Evolutionary conservation across 1,140 invertebrate genomes (phyloP), one percentile per base, ranked within the genome.

Genomic region (Eulimnadia texana): DNA sequence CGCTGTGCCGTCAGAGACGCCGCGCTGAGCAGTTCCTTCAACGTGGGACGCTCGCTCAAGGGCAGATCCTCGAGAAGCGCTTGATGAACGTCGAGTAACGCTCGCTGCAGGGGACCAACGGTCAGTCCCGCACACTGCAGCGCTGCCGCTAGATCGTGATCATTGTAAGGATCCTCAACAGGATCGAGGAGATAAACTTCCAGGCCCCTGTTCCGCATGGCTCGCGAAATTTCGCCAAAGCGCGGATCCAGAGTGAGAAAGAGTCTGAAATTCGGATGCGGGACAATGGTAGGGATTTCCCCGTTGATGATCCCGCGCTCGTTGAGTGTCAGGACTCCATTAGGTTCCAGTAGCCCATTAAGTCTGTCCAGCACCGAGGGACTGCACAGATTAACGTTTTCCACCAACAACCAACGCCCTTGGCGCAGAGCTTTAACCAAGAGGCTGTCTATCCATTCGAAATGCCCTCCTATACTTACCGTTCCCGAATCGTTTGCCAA

Each of bases 381-480:
- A 66, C 90, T 93, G 72, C 95, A 98, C 24, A 97, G 81, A 77
- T 99, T 99, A 0, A 94, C 94, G 74, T 98, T 93, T 73, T 99
- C 95, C 49, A 99, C 78, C 10, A 98, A 75, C 6, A 98, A 72
- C 94, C 94, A 98, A 42, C 84, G 78, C 6, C 94, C 94, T 67
- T 86, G 79, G 66, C 80, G 76, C 59, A 96, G 73, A 66, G 85
- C 83, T 73, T 90, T 88, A 0, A 99, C 86, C 56, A 99, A 80
- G 33, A 90, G 71, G 58, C 93, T 98, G 75, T 99, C 93, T 11
- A 96, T 81, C 95, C 96, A 99, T 74, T 98, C 92, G 74, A 99
- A 99, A 73, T 86, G 85, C 53, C 93, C 87, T 49, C 87, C 85
- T 0, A 82, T 82, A 67, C 84, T 85, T 9, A 88, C 73, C 16